Evolutionary conservation across 2,888 invertebrate species (phyloP).

Genomic region (Drosophila prostipennis): DNA sequence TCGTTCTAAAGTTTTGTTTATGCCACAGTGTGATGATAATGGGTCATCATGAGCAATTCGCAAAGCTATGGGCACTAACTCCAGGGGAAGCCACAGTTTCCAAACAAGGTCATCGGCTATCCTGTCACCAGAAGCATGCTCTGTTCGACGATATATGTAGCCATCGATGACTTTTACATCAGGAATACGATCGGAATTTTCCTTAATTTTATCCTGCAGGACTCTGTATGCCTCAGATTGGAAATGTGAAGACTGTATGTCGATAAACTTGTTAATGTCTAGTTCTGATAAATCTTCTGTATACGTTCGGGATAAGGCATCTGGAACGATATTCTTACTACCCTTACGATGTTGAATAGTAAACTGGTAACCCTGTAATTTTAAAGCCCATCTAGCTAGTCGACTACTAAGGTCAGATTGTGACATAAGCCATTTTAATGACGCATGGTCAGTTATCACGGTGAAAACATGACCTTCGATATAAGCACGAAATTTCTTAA

Average conservation of each 20-base stretch:
- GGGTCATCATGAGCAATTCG: too few species aligned
- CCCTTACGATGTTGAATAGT: constrained; percentile 4
- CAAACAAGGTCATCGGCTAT: neutral
- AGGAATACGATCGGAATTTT: constrained; percentile 8
- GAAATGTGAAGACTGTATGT: constrained; percentile 5
- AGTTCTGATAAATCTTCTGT: constrained; percentile 1
- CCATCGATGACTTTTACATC: neutral
- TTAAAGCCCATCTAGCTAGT: constrained; percentile 1
- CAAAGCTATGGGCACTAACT: too few species aligned
- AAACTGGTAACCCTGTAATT: constrained; percentile 4
- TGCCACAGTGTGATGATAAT: too few species aligned
- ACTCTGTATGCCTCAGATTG: constrained; percentile 5
- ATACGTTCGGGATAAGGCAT: constrained; percentile 5
- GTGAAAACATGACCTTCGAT: too few species aligned
- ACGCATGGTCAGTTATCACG: too few species aligned
- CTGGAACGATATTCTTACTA: neutral
- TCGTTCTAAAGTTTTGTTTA: constrained; percentile 1
- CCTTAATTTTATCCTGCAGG: constrained; percentile 5
- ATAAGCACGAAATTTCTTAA: constrained; percentile 5
- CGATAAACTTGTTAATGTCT: neutral
- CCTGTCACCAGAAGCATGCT: constrained; percentile 4
- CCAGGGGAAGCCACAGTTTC: constrained; percentile 7
- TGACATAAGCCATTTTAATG: too few species aligned
- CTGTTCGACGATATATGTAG: neutral
- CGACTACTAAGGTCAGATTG: constrained; percentile 3